Evolutionary conservation across 1,140 invertebrate species (phyloP).

Genomic region (Bathynomus jamesi): DNA sequence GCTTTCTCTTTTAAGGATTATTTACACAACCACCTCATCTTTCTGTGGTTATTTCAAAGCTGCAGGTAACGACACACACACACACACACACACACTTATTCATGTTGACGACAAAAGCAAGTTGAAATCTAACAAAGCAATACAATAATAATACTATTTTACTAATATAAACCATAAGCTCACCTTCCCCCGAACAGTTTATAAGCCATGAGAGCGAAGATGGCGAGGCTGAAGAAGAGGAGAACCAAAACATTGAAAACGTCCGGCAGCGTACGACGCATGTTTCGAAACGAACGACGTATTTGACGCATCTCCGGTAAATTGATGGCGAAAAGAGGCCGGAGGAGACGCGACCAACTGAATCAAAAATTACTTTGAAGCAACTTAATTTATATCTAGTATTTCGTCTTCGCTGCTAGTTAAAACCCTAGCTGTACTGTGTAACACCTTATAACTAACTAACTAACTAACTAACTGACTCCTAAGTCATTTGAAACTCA

Average conservation of each 20-base stretch:
- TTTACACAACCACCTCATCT: neutral
- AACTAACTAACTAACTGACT: too few relatives aligned
- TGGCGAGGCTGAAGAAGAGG: slow-evolving; percentile 46
- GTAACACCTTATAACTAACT: too few relatives aligned
- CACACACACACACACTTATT: too few relatives aligned
- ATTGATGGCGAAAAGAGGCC: slow-evolving; percentile 50
- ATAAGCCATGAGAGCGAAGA: slow-evolving; percentile 48
- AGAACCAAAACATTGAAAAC: slow-evolving; percentile 49
- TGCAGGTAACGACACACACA: too few relatives aligned
- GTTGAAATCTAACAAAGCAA: neutral
- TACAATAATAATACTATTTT: neutral
- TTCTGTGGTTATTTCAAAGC: too few relatives aligned
- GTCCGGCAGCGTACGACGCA: slow-evolving; percentile 48
- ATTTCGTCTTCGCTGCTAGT: too few relatives aligned
- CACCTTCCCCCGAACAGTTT: slow-evolving; percentile 47
- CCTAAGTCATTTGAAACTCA: too few relatives aligned
- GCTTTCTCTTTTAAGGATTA: neutral
- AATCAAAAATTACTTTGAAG: neutral
- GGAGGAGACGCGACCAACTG: slow-evolving; percentile 46
- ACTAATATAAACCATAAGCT: neutral
- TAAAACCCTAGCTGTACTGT: too few relatives aligned
- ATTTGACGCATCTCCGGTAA: slow-evolving; percentile 50
- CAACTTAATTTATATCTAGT: too few relatives aligned
- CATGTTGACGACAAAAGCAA: neutral
- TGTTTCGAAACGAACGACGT: slow-evolving; percentile 49